A percentile compares a stretch with the other conserved stretches of the same genome.
phyloP scores from a whole-genome alignment of 2,888 invertebrate genomes.

The Archips xylosteana region DNA sequence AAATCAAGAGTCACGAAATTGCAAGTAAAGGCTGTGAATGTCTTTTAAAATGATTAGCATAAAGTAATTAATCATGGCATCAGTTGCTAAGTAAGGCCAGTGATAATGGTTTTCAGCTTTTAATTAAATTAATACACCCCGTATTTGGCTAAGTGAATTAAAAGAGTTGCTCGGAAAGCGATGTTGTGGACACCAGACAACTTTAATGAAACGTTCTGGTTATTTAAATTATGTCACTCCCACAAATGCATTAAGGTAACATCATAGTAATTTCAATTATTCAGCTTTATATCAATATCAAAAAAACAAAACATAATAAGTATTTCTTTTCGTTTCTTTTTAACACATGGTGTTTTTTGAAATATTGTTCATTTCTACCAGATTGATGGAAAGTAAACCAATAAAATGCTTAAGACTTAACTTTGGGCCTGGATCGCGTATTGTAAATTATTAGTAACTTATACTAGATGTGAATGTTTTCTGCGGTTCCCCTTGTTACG shows the following conservation, averaged over 20 bases:
- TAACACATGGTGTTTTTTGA: too few species aligned
- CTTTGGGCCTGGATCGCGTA: too few species aligned
- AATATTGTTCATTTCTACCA: too few species aligned
- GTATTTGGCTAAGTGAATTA: constrained; percentile 59
- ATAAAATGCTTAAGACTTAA: too few species aligned
- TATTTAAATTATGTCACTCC: background rate
- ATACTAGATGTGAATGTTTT: too few species aligned
- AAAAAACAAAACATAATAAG: too few species aligned
- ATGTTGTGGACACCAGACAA: background rate
- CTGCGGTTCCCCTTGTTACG: too few species aligned
- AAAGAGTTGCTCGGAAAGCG: constrained; percentile 47
- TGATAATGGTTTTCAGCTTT: constrained; percentile 45
- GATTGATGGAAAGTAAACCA: too few species aligned
- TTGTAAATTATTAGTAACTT: too few species aligned
- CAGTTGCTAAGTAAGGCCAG: constrained; percentile 18
- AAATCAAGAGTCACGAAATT: background rate
- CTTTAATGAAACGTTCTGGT: background rate
- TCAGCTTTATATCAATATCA: too few species aligned
- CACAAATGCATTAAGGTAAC: background rate
- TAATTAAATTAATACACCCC: constrained; percentile 56
- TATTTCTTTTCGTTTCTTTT: too few species aligned
- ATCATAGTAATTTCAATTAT: too few species aligned
- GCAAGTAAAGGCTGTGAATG: background rate
- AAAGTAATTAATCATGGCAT: constrained; percentile 6
- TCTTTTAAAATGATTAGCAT: constrained; percentile 6